Evolutionary conservation across 92 coral and sea anemone genomes (phyloP).

Genomic region (Montipora capitata): DNA sequence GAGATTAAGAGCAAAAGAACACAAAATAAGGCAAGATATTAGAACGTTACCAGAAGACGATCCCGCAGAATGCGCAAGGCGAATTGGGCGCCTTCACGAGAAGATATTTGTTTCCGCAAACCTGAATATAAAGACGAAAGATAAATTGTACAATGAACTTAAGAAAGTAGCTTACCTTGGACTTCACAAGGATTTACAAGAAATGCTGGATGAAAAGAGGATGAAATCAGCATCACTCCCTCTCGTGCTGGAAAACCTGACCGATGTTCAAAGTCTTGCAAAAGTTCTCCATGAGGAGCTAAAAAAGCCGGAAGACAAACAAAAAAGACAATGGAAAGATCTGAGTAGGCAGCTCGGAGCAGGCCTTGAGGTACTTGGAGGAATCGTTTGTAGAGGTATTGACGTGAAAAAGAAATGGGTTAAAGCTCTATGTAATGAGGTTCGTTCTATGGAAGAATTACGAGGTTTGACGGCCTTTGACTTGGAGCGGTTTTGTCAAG

Average conservation of each 20-base stretch:
- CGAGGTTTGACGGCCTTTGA: not conserved
- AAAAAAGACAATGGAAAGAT: not conserved
- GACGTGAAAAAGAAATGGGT: conserved; percentile 58
- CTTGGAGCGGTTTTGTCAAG: conserved; percentile 10
- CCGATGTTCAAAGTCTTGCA: conserved; percentile 37
- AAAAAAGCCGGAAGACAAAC: not conserved
- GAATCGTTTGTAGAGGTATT: conserved; percentile 21
- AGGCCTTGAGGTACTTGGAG: conserved; percentile 60
- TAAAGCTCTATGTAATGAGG: conserved; percentile 19
- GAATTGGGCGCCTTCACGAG: not conserved
- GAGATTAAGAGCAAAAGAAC: too few species aligned
- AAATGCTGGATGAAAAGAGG: conserved; percentile 47
- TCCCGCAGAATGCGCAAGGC: not conserved
- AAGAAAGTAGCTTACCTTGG: conserved; percentile 21
- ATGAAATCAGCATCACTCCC: conserved; percentile 19
- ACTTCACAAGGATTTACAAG: conserved; percentile 15
- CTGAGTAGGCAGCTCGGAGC: not conserved
- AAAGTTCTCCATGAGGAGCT: not conserved
- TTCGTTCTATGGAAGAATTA: conserved; percentile 27
- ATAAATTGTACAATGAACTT: not conserved
- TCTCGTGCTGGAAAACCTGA: conserved; percentile 48
- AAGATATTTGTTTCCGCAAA: not conserved
- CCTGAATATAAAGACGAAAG: not conserved
- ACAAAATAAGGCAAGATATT: not conserved
- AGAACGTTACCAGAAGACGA: not conserved